Evolutionary conservation across 2,888 invertebrate genomes (phyloP).

Genomic region (Epirrhoe alternata): DNA sequence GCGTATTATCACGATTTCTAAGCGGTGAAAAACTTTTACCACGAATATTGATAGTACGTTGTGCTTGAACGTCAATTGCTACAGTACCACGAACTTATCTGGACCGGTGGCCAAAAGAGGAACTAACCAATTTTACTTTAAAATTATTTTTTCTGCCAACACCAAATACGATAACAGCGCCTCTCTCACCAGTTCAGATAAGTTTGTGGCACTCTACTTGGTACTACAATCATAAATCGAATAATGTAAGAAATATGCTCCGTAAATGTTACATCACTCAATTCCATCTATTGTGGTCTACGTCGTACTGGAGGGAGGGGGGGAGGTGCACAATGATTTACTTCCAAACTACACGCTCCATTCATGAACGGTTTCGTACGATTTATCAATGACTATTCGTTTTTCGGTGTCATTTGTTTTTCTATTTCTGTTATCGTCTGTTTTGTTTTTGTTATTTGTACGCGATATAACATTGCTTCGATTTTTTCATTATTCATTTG

Average conservation of each 20-base stretch:
- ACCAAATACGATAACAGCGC: no score
- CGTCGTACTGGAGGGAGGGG: constrained; percentile 32
- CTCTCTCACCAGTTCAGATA: no score
- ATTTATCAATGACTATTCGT: constrained; percentile 66
- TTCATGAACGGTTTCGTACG: constrained; percentile 60
- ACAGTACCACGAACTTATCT: no score
- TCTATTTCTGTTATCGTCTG: constrained; percentile 34
- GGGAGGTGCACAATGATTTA: constrained; percentile 57
- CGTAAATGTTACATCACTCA: constrained; percentile 2
- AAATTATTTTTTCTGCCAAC: no score
- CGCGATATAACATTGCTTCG: constrained; percentile 5
- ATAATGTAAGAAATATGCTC: neutral
- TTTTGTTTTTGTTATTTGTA: constrained; percentile 24
- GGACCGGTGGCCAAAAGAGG: no score
- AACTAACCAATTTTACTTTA: no score
- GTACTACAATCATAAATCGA: neutral
- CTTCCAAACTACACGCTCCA: constrained; percentile 53
- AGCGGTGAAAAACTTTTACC: neutral
- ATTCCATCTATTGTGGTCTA: constrained; percentile 8
- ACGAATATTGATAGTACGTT: no score
- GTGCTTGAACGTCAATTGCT: neutral
- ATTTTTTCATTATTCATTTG: no score
- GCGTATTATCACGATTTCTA: no score
- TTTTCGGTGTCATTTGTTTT: constrained; percentile 57
- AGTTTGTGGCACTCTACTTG: no score